A percentile compares a stretch with the other conserved stretches of the same genome.
Evolutionary conservation across 2,888 invertebrate species (phyloP).

Genomic region (Ptycholaimellus sp.): DNA sequence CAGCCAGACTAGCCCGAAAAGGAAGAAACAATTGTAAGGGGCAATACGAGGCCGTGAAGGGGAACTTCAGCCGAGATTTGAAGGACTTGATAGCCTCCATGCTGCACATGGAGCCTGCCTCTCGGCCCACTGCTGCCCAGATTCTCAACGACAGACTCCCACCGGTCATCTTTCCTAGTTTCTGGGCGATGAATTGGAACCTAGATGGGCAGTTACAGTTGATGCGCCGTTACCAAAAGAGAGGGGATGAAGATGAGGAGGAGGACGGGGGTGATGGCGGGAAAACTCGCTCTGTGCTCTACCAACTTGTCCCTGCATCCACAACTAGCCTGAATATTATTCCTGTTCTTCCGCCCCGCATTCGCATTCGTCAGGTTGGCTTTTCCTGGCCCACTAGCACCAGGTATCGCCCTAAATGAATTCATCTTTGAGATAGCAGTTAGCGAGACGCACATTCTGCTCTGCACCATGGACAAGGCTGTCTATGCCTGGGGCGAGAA

Average conservation of each 20-base stretch:
- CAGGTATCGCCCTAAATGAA: background rate
- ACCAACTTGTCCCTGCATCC: constrained; percentile 13
- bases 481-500: constrained; percentile 48
- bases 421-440: constrained; percentile 32
- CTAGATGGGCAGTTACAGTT: too few species aligned
- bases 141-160: constrained; percentile 31
- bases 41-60: constrained; percentile 42
- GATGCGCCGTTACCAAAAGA: background rate
- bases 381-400: background rate
- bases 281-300: constrained; percentile 14
- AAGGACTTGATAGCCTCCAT: constrained; percentile 40
- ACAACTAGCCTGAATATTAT: background rate
- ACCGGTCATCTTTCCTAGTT: background rate
- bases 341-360: background rate
- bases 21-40: constrained; percentile 31
- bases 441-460: constrained; percentile 37
- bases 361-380: background rate
- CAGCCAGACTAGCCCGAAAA: background rate
- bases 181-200: background rate
- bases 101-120: constrained; percentile 39
- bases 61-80: constrained; percentile 40
- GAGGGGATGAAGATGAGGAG: constrained; percentile 1
- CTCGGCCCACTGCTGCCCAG: constrained; percentile 40
- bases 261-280: background rate
- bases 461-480: constrained; percentile 37